Conservation (phyloP, 2,888 invertebrate species). For the Drosophila tanythrix region DNA sequence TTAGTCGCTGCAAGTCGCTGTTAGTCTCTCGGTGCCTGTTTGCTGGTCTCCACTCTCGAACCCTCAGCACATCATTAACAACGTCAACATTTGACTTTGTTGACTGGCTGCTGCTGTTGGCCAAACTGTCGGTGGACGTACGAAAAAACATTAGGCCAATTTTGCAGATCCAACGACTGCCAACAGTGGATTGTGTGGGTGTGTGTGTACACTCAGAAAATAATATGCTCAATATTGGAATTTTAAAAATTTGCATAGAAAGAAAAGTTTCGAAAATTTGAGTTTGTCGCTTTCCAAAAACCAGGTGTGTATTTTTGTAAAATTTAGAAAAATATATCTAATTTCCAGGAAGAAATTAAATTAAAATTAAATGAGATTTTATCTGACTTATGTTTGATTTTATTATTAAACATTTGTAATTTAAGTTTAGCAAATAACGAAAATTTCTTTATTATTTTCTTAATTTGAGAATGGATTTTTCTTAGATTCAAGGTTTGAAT, state of each 20-base stretch:
- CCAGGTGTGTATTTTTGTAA: neutral
- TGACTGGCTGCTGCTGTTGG: slow-evolving; percentile 58
- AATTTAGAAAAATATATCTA: neutral
- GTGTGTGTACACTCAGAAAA: neutral
- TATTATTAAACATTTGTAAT: neutral
- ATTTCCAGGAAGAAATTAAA: neutral
- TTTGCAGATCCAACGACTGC: slow-evolving; percentile 59
- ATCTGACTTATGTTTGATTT: neutral
- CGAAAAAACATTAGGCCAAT: slow-evolving; percentile 74
- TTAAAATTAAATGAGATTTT: neutral
- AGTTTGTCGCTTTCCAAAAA: neutral
- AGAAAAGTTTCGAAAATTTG: neutral
- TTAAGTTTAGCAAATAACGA: neutral
- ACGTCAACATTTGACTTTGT: slow-evolving; percentile 79
- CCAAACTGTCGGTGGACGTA: slow-evolving; percentile 56
- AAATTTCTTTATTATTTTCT: neutral
- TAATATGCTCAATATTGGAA: neutral
- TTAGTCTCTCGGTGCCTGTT: neutral
- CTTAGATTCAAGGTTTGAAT: neutral
- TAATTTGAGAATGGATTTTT: neutral
- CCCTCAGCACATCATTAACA: slow-evolving; percentile 69
- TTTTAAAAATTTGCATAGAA: neutral
- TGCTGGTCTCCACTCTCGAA: neutral
- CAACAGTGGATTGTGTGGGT: slow-evolving; percentile 22
- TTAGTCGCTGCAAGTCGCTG: slow-evolving; percentile 20